Percentiles rank a stretch among this genome's conserved stretches.
These are phyloP conservation scores for Lota lota DNA, from an alignment of 2,113 vertebrate genomes.

Conservation along the genomic window DNA sequence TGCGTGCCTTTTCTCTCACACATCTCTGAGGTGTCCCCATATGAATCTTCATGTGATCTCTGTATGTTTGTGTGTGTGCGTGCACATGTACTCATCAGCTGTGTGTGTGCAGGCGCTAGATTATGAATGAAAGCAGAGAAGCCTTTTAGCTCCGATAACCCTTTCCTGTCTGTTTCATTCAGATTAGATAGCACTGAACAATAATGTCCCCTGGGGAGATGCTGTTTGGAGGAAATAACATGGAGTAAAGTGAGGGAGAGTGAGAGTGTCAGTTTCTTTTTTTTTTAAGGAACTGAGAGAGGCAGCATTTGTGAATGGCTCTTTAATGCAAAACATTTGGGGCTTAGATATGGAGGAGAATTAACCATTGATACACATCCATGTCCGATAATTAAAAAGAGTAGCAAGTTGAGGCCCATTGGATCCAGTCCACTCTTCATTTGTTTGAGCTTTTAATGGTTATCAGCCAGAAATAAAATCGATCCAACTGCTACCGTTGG, in stretches of 20 bases:
- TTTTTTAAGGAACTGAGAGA: constrained; percentile 8
- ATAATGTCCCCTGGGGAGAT: constrained; percentile 38
- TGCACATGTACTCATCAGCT: constrained; percentile 8
- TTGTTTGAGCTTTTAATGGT: neutral
- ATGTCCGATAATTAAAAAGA: constrained; percentile 4
- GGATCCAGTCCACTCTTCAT: neutral
- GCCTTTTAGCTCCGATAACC: constrained; percentile 50
- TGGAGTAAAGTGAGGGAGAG: neutral
- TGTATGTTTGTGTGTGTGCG: neutral
- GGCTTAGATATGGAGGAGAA: constrained; percentile 10
- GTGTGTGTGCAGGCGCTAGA: constrained; percentile 32
- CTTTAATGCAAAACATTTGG: constrained; percentile 19
- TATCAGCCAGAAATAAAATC: neutral
- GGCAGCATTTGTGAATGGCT: constrained; percentile 39
- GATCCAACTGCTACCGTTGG: too few species aligned
- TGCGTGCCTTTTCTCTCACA: constrained; percentile 4
- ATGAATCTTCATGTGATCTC: constrained; percentile 36
- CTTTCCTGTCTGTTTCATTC: constrained; percentile 40
- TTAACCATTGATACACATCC: constrained; percentile 11
- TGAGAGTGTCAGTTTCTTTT: constrained; percentile 1
- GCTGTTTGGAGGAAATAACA: constrained; percentile 26
- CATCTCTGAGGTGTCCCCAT: constrained; percentile 18
- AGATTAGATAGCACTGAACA: constrained; percentile 32
- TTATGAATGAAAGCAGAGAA: constrained; percentile 62
- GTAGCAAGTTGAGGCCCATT: neutral